Percentiles rank a stretch among this genome's conserved stretches.
Conservation (phyloP, 2,888 invertebrate genomes). For the Prostheceraeus crozeri region DNA sequence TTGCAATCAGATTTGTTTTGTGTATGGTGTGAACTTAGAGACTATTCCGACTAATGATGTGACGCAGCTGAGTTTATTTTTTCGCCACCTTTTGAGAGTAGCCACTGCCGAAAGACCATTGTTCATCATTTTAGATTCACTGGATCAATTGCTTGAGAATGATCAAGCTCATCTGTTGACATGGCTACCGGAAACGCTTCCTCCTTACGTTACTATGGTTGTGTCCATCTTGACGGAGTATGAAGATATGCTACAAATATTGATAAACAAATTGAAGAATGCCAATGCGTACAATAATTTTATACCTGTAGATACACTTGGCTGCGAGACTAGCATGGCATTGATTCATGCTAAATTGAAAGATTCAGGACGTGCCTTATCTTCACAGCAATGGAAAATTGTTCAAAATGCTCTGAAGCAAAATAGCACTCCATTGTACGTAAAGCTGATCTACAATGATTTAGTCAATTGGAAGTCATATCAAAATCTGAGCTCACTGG, state of each 20-base stretch:
- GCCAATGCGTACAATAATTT: too few species aligned
- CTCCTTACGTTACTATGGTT: slow-evolving; percentile 79
- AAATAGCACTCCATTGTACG: slow-evolving; percentile 89
- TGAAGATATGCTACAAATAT: slow-evolving; percentile 42
- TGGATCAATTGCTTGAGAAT: slow-evolving; percentile 88
- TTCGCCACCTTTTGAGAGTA: too few species aligned
- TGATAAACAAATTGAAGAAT: too few species aligned
- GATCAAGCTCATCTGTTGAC: slow-evolving; percentile 89
- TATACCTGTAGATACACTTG: too few species aligned
- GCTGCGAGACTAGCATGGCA: too few species aligned
- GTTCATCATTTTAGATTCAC: slow-evolving; percentile 83
- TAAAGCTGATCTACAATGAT: slow-evolving; percentile 92
- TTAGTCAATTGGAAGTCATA: slow-evolving; percentile 94
- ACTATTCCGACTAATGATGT: too few species aligned
- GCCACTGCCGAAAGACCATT: slow-evolving; percentile 64
- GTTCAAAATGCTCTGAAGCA: slow-evolving; percentile 84
- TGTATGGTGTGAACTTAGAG: too few species aligned
- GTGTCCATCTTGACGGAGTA: slow-evolving; percentile 62
- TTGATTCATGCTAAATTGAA: too few species aligned
- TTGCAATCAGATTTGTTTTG: too few species aligned
- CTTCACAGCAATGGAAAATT: slow-evolving; percentile 86
- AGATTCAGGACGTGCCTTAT: too few species aligned
- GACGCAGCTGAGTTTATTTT: too few species aligned
- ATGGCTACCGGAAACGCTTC: slow-evolving; percentile 85
- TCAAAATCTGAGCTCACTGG: slow-evolving; percentile 78